A percentile compares a stretch with the other conserved stretches of the same genome.
Conservation (phyloP, 2,113 vertebrate genomes). For the Lasiurus cinereus region DNA sequence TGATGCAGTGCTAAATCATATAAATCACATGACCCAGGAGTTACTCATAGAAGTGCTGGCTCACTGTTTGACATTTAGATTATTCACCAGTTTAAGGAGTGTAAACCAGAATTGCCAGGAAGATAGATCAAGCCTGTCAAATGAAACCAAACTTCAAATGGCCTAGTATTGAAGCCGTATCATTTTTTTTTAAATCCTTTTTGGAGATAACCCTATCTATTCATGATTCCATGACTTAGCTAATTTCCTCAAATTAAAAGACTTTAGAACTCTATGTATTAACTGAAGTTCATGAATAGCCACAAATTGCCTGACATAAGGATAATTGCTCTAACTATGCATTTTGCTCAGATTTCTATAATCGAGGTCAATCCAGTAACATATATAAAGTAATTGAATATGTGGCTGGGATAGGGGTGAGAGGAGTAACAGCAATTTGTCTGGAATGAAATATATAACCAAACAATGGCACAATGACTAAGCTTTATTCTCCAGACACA, state of each 20-base stretch:
- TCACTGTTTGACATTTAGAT: constrained; percentile 51
- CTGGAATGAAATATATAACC: not conserved
- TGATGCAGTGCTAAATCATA: constrained; percentile 49
- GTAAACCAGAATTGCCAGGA: constrained; percentile 74
- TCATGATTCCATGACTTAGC: not conserved
- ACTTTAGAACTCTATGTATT: not conserved
- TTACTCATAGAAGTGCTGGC: constrained; percentile 60
- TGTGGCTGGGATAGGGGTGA: not conserved
- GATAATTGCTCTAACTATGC: not conserved
- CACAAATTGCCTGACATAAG: not conserved
- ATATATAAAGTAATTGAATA: not conserved
- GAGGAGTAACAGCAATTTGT: not conserved
- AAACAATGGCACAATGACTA: constrained; percentile 47
- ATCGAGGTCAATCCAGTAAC: not conserved
- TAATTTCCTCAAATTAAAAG: constrained; percentile 21
- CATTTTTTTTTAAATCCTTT: not conserved
- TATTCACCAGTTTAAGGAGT: constrained; percentile 58
- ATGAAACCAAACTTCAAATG: constrained; percentile 28
- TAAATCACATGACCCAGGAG: not conserved
- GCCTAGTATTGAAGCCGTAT: not conserved
- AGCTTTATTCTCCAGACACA: constrained; percentile 52
- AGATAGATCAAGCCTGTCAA: constrained; percentile 17
- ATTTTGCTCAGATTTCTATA: constrained; percentile 21
- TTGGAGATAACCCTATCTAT: not conserved
- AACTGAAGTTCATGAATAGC: not conserved